Evolutionary conservation across 2,888 invertebrate species (phyloP).

Genomic region (Electrophaes corylata): DNA sequence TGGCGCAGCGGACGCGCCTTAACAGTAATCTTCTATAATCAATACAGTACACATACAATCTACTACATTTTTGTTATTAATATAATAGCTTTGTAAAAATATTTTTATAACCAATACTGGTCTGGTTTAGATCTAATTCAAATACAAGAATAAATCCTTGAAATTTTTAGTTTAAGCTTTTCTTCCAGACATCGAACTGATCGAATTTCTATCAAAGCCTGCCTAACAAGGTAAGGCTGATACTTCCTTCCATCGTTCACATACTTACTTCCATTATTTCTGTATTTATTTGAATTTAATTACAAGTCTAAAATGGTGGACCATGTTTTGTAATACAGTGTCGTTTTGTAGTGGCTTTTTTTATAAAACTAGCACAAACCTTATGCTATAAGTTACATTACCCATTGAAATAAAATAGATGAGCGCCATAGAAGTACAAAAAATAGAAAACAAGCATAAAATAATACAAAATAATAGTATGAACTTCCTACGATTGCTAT

Average conservation of each 20-base stretch:
- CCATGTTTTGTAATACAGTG: too few species aligned
- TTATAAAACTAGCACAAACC: background rate
- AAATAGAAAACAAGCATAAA: background rate
- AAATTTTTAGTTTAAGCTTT: background rate
- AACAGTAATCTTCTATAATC: too few species aligned
- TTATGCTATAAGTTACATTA: background rate
- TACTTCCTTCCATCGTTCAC: background rate
- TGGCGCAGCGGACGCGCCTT: too few species aligned
- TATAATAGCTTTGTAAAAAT: too few species aligned
- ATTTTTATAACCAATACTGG: too few species aligned
- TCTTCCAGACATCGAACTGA: constrained; percentile 1
- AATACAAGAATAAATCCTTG: background rate
- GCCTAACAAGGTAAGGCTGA: background rate
- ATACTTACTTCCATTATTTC: background rate
- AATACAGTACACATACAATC: too few species aligned
- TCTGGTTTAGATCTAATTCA: background rate
- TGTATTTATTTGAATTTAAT: too few species aligned
- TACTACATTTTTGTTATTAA: too few species aligned
- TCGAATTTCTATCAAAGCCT: constrained; percentile 1
- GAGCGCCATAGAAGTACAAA: constrained; percentile 34
- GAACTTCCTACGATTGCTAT: background rate
- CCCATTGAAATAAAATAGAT: constrained; percentile 13
- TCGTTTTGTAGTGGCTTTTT: background rate
- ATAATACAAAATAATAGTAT: background rate
- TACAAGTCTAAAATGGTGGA: too few species aligned